Percentiles rank a stretch among this genome's conserved stretches.
These are phyloP conservation scores for Pantelozetes paolii DNA, from an alignment of 2,888 invertebrate genomes.

Conservation along the genomic window DNA sequence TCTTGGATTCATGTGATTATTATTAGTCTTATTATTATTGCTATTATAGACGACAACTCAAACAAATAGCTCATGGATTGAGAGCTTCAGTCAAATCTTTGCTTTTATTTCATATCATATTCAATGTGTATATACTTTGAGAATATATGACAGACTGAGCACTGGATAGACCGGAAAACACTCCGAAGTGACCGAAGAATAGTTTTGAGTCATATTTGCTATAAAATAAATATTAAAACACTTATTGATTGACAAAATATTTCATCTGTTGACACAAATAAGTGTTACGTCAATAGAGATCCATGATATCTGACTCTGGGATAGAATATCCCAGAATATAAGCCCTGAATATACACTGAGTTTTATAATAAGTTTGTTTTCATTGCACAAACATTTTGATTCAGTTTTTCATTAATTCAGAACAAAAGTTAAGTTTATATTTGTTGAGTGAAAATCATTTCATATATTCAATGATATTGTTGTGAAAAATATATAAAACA, in stretches of 20 bases:
- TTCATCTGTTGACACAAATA: not conserved
- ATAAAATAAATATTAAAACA: not conserved
- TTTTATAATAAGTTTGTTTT: not conserved
- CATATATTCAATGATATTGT: not conserved
- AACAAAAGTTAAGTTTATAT: not conserved
- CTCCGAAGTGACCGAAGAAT: not conserved
- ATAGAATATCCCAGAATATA: not conserved
- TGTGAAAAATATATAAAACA: too few species aligned
- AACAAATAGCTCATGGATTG: not conserved
- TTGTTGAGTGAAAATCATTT: not conserved
- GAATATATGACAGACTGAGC: not conserved
- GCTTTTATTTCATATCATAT: not conserved
- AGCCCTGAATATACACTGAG: not conserved
- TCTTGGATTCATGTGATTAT: not conserved
- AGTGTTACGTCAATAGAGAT: conserved; percentile 1
- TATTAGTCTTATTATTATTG: not conserved
- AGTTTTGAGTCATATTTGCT: not conserved
- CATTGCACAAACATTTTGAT: not conserved
- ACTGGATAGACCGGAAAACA: not conserved
- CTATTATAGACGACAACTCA: not conserved
- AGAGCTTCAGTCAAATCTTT: too few species aligned
- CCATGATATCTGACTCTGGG: not conserved
- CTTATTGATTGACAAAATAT: conserved; percentile 7
- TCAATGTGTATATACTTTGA: not conserved
- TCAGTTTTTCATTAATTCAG: not conserved